Evolutionary conservation across 2,113 vertebrate species (phyloP).

Genomic region (Periophthalmodon schlosseri): DNA sequence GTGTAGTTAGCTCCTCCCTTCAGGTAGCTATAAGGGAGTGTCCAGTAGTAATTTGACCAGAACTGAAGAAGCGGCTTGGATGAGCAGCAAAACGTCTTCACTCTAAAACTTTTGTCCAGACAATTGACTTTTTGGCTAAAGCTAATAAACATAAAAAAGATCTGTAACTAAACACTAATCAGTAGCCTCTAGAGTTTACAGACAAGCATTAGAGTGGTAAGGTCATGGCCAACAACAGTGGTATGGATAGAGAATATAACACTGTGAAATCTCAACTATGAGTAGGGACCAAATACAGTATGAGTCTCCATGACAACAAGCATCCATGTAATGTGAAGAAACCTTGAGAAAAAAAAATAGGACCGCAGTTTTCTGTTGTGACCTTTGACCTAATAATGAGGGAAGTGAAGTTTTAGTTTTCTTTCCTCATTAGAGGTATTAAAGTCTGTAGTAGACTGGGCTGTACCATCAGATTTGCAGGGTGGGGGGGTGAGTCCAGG

Average conservation of each 20-base stretch:
- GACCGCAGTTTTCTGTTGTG: conserved; percentile 7
- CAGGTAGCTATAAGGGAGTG: too few species aligned
- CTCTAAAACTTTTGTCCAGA: too few species aligned
- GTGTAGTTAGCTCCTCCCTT: too few species aligned
- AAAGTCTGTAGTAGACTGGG: conserved; percentile 53
- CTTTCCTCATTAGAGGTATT: conserved; percentile 15
- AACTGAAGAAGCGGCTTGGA: too few species aligned
- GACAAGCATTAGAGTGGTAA: too few species aligned
- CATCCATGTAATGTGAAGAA: conserved; percentile 16
- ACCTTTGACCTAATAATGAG: conserved; percentile 36
- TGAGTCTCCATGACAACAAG: conserved; percentile 33
- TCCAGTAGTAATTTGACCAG: too few species aligned
- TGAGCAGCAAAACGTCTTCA: too few species aligned
- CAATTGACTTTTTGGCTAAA: too few species aligned
- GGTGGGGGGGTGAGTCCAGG: conserved; percentile 37
- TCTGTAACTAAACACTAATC: too few species aligned
- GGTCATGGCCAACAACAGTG: too few species aligned
- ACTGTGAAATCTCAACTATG: conserved; percentile 6
- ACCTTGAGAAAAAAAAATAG: conserved; percentile 12
- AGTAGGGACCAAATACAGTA: conserved; percentile 7
- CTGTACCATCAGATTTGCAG: conserved; percentile 61
- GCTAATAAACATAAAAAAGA: too few species aligned
- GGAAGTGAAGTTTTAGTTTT: background rate
- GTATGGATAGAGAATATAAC: background rate
- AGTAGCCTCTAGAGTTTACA: too few species aligned